Evolutionary conservation across 2,888 invertebrate species (phyloP), one percentile per base, ranked within the genome.

Genomic region (Tetragonisca angustula): DNA sequence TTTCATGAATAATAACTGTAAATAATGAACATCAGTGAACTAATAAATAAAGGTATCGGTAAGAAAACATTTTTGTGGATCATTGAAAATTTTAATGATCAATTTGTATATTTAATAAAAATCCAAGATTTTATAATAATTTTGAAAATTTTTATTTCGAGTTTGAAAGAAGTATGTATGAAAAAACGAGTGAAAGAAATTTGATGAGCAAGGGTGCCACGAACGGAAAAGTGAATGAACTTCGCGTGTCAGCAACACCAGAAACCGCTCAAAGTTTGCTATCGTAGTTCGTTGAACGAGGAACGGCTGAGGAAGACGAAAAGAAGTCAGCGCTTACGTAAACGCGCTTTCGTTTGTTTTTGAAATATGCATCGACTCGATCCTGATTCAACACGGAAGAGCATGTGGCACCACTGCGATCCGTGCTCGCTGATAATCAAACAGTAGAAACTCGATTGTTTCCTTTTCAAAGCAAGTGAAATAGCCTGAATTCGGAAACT

Each of bases 281-380:
- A 81, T 83, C 81, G 56, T 52, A 50, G 82, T 81, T 82, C 82
- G 71, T 81, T 76, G 81, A 81, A 81, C 82, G 82, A 65, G 50
- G 82, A 80, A 80, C 62, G 24, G 54, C 32, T 15, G 61, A 21
- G 59, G 78, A 78, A 65, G 69, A 74, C 78, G 83, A 78, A 82
- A 83, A 83, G 70, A 52, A 64, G 56, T 65, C 65, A 9, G n/a
- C 43, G 83, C 70, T 83, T 83, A 73, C 83, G 73, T 78, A 82
- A 83, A 77, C 61, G 64, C 78, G 69, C 83, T 82, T 83, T 73
- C 82, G 77, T 82, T 83, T 82, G 83, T 83, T 83, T 82, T 82
- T 83, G 68, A 72, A 83, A 83, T 76, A 76, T 76, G 68, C 68
- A 56, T 43, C 56, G 27, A 17, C 64, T 52, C 81, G 56, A 74